Base-by-base conservation (phyloP, 2,888 invertebrate genomes). In the Melieria picta region DNA sequence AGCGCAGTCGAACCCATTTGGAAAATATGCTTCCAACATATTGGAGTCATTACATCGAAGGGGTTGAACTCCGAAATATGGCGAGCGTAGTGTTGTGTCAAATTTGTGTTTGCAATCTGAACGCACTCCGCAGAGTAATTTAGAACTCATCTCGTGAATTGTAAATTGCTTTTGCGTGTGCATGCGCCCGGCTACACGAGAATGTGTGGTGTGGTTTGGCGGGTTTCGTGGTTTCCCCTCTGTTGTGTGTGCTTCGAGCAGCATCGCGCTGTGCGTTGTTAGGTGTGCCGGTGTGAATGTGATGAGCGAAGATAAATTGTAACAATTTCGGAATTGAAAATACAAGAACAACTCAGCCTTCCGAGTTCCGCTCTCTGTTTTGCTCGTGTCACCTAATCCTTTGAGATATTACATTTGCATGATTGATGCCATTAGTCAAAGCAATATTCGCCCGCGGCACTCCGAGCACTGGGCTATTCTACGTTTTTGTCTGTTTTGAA, bases 31-130 rank as follows among this genome's bases (percentile, higher is more conserved):
- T 78, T 76, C 75, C 69, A 81, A 81, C 80, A 82, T 80, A 82
- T 82, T 83, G 80, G 80, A 82, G 81, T 80, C 80, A 81, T 80
- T 81, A 81, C 82, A 80, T 76, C 79, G 78, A 81, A 82, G 80
- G 83, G 82, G 81, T 81, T 82, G 81, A 72, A 75, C 76, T 5
- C 30, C 30, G 30, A 30, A 30, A 30, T 30, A 30, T 30, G 30
- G 30, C 30, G 30, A 30, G 30, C 30, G 30, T 13, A 43, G 42
- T 56, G 65, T 46, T 45, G 7, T n/a, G 55, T 45, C n/a, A 43
- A 62, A 66, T 67, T 71, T 71, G 62, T 52, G 50, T 52, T 67
- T 60, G 52, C 57, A 46, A 71, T 63, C 71, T 57, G 50, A 67
- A 66, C 46, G 55, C 62, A 65, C n/a, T 48, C 65, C 55, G 50